Base-by-base conservation (phyloP, 2,888 invertebrate species). In the Oxycera nigricornis region DNA sequence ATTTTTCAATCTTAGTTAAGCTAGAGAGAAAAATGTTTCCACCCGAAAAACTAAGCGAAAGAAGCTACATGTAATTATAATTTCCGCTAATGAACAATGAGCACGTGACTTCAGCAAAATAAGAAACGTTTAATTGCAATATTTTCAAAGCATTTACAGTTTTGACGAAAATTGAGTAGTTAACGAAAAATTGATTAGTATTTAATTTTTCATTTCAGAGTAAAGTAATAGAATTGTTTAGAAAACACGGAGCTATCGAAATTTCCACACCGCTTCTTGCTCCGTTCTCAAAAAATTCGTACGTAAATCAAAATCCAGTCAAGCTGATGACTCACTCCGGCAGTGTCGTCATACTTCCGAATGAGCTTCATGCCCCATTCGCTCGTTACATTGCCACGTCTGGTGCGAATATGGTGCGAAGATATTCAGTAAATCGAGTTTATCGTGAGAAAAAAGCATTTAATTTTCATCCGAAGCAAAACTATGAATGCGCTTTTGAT, bases 401-500 rank as follows among this genome's bases (percentile, higher is more conserved):
- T 77, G 91, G 91, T 2, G 90, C 94, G 0, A 90, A 90, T 61
- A 89, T 90, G 79, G 88, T 96, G 81, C 91, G 96, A 77, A 89
- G 98, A 65, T 98, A 94, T 83, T 90, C 92, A 0, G 91, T 97
- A 4, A 96, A 94, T 79, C 89, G 93, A 68, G 96, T 97, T 1
- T 98, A 91, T 82, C 88, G 95, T 74, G 93, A 95, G 82, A 91
- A 91, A 79, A 91, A 91, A 80, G 90, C 91, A 1, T 88, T 87
- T 74, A 94, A 95, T 0, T 92, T 93, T 80, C 95, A 96, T 85
- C 98, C 98, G 0, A 89, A 92, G 77, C 96, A 97, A 86, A 88
- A 94, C 20, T 91, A 92, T 74, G 96, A 97, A 84, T 96, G 96
- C 84, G 94, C 95, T 1, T 97, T 97, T 84, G 98, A 98, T 84